Evolutionary conservation across 2,888 invertebrate genomes (phyloP).

Genomic region (Scrobipalpa costella): DNA sequence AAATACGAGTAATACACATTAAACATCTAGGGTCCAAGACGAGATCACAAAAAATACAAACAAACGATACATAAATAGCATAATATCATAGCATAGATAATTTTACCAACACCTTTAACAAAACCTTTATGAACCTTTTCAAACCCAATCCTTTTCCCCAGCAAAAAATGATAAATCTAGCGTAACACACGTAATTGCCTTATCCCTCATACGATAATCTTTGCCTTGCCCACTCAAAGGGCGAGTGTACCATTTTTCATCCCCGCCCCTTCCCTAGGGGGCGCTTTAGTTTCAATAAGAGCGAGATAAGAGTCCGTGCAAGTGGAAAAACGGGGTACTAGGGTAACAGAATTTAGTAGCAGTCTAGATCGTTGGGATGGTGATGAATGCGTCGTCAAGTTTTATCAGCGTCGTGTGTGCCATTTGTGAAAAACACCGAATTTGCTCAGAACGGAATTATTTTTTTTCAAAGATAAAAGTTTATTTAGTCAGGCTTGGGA

Average conservation of each 20-base stretch:
- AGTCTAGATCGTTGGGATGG: neutral
- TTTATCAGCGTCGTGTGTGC: too few relatives aligned
- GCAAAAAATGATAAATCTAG: constrained; percentile 26
- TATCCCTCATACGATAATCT: constrained; percentile 49
- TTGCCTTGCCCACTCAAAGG: constrained; percentile 37
- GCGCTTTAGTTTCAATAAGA: constrained; percentile 67
- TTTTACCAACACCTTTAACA: too few relatives aligned
- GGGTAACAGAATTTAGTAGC: constrained; percentile 4
- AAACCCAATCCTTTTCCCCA: neutral
- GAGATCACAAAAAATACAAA: too few relatives aligned
- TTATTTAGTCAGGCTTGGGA: too few relatives aligned
- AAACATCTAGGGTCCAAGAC: too few relatives aligned
- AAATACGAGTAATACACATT: too few relatives aligned
- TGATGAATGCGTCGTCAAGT: neutral
- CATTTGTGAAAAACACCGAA: too few relatives aligned
- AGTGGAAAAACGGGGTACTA: constrained; percentile 8
- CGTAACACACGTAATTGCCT: constrained; percentile 31
- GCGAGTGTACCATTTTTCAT: constrained; percentile 59
- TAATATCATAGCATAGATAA: too few relatives aligned
- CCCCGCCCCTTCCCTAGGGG: constrained; percentile 50
- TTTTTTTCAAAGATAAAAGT: too few relatives aligned
- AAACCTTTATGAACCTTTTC: too few relatives aligned
- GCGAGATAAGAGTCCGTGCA: constrained; percentile 51
- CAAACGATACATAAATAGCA: too few relatives aligned
- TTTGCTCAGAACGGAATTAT: too few relatives aligned